These are phyloP conservation scores for Stictocephala bisonia DNA, from an alignment of 2,888 invertebrate species.

Conservation along the genomic window DNA sequence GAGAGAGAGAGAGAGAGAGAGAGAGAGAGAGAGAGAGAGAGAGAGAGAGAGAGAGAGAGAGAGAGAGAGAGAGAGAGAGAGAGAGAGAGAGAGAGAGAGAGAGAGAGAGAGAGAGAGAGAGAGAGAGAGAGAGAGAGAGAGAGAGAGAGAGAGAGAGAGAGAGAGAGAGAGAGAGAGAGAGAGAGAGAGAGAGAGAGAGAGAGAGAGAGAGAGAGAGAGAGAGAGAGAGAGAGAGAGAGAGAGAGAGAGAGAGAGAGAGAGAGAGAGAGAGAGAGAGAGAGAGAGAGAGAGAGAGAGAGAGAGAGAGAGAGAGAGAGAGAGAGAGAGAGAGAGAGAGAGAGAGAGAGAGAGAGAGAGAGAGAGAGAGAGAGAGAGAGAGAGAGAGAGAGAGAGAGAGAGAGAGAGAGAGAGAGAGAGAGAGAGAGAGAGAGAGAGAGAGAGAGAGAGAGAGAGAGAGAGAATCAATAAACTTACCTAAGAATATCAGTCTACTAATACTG, in stretches of 20 bases:
- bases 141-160: conserved; percentile 3
- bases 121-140: conserved; percentile 8
- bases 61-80: conserved; percentile 15
- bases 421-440: conserved; percentile 24
- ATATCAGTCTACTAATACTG: too few relatives aligned
- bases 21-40: conserved; percentile 16
- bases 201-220: conserved; percentile 8
- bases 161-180: conserved; percentile 11
- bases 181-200: conserved; percentile 1
- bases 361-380: background rate
- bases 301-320: conserved; percentile 16
- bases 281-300: conserved; percentile 12
- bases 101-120: conserved; percentile 5
- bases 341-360: conserved; percentile 13
- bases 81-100: conserved; percentile 5
- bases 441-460: conserved; percentile 12
- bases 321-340: conserved; percentile 19
- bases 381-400: conserved; percentile 16
- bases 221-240: background rate
- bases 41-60: conserved; percentile 12
- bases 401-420: conserved; percentile 4
- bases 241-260: background rate
- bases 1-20: conserved; percentile 12
- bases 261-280: conserved; percentile 6
- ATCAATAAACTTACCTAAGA: too few relatives aligned